Evolutionary conservation across 2,888 invertebrate species (phyloP), one percentile per base, ranked within the genome.

Genomic region (Antitype chi): DNA sequence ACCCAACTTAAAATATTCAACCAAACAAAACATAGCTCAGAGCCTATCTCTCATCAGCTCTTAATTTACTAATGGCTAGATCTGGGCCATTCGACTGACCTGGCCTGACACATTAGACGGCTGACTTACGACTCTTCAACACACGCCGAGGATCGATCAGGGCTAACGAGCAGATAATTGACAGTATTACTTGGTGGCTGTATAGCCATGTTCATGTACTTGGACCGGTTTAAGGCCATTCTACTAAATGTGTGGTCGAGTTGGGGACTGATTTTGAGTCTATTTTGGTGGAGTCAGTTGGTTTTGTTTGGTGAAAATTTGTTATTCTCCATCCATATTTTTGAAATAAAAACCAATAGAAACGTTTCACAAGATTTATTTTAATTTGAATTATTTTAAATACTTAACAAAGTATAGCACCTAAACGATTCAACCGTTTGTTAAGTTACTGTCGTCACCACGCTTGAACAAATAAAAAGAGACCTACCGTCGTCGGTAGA

Each of bases 81-180:
- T 85, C 79, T 88, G 74, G 89, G 89, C 78, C 84, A 85, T 70
- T 81, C 78, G 76, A 80, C 85, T 89, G 90, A 89, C 88, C 90
- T 87, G 66, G 43, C 57, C 83, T 85, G 86, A 87, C 87, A 85
- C 90, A 90, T 90, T 89, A 88, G 86, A 81, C 78, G 81, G 78
- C 81, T 87, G 89, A 94, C 88, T 92, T 94, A 94, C 92, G 91
- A 90, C 89, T 86, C 90, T 82, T 86, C 88, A 86, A 85, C 88
- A 88, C 87, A 87, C 86, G 89, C 78, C 90, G 89, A 84, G 91
- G 90, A 95, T 94, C 93, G 89, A 94, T 95, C 94, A 93, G 90
- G 80, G 85, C 92, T 94, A 94, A 95, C 95, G 92, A 94, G 94
- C 90, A 90, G 92, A 92, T 95, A 95, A 95, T 95, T 95, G 96